Evolutionary conservation across 2,888 invertebrate species (phyloP).

Genomic region (Slavum lentiscoides): DNA sequence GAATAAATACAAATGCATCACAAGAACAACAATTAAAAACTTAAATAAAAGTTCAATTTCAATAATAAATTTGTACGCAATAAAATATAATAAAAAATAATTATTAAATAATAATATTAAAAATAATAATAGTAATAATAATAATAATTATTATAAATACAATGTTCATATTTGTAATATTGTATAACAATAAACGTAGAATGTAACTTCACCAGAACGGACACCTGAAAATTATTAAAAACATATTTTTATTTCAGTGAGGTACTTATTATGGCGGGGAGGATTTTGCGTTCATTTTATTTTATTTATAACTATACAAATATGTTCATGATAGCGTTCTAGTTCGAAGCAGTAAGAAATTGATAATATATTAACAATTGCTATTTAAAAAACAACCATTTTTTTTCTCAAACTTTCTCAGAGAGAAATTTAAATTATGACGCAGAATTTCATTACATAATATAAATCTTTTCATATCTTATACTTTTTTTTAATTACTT

Average conservation of each 20-base stretch:
- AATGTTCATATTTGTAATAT: neutral
- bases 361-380: too few relatives aligned
- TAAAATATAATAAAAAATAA: neutral
- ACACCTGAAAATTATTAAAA: conserved; percentile 39
- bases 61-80: neutral
- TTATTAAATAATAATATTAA: neutral
- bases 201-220: conserved; percentile 40
- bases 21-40: conserved; percentile 1
- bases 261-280: too few relatives aligned
- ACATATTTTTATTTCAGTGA: neutral
- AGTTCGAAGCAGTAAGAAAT: too few relatives aligned
- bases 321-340: too few relatives aligned
- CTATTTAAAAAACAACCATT: too few relatives aligned
- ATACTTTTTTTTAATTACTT: too few relatives aligned
- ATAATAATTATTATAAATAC: neutral
- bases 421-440: too few relatives aligned
- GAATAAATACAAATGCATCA: neutral
- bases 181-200: neutral
- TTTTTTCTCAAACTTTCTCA: too few relatives aligned
- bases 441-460: too few relatives aligned
- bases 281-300: too few relatives aligned
- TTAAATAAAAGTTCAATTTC: conserved; percentile 22
- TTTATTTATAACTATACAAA: too few relatives aligned
- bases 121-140: neutral
- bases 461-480: too few relatives aligned